phyloP scores from a whole-genome alignment of 92 coral and sea anemone species.

The Epizoanthus illoricatus region DNA sequence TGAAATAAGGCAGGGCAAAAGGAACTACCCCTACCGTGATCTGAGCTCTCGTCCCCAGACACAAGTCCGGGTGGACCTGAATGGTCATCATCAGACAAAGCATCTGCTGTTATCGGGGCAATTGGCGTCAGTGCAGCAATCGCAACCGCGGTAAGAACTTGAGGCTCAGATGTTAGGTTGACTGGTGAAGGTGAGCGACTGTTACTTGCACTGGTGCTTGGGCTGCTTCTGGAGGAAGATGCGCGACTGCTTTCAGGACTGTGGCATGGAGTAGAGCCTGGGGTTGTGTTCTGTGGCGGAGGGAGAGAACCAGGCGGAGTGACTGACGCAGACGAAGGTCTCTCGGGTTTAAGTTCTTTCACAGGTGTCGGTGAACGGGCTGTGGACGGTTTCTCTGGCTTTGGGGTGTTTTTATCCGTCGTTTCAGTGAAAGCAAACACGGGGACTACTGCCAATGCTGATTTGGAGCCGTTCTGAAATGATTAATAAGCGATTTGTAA shows the following conservation, averaged over 20 bases:
- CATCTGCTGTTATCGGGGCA: background rate
- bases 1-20: background rate
- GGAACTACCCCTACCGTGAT: background rate
- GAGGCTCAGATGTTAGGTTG: background rate
- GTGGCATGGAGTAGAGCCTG: background rate
- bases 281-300: background rate
- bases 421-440: constrained; percentile 21
- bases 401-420: background rate
- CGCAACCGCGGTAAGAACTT: background rate
- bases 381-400: background rate
- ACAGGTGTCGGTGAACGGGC: background rate
- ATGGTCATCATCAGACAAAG: constrained; percentile 4
- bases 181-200: constrained; percentile 12
- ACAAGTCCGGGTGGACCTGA: background rate
- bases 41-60: background rate
- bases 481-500: background rate
- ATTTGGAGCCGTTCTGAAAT: background rate
- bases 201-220: constrained; percentile 9
- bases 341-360: constrained; percentile 1
- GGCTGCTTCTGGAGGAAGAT: background rate
- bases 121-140: constrained; percentile 1
- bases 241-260: background rate
- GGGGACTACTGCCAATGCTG: background rate
- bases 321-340: background rate
- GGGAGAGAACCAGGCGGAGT: background rate